Percentiles rank a stretch among this genome's conserved stretches.
These are phyloP conservation scores for Psilopogon haemacephalus DNA, from an alignment of 2,113 vertebrate species.

Conservation along the genomic window DNA sequence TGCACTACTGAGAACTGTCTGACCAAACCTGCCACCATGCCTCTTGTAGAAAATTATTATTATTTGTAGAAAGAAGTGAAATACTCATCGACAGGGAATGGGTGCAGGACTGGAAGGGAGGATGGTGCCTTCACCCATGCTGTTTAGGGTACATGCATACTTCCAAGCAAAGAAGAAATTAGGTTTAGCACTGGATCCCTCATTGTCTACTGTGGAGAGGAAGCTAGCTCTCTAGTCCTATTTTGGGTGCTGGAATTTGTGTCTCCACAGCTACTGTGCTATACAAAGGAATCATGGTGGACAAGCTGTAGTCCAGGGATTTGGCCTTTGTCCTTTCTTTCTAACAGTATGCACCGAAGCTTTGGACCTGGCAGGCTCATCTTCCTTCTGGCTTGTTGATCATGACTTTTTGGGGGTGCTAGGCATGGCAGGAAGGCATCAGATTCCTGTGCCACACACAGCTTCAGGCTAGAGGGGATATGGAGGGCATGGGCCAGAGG, in stretches of 20 bases:
- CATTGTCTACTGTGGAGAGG: no score
- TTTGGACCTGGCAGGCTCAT: background rate
- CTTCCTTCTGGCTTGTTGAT: background rate
- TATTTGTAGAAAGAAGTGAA: background rate
- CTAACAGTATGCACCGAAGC: background rate
- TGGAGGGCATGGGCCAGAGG: rapidly evolving
- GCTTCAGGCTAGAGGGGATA: rapidly evolving
- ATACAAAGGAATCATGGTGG: background rate
- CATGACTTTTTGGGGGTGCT: background rate
- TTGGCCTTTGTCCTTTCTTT: background rate
- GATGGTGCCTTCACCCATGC: background rate
- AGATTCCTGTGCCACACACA: background rate
- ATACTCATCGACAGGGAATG: background rate
- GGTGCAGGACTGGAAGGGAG: background rate
- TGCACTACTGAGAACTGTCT: rapidly evolving
- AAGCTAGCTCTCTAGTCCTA: background rate
- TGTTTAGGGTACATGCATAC: rapidly evolving
- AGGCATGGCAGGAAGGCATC: background rate
- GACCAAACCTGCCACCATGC: background rate
- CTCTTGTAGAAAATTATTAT: background rate
- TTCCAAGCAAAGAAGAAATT: background rate
- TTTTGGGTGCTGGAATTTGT: background rate
- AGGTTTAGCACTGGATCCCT: background rate
- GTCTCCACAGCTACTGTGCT: background rate
- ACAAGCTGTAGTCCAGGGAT: background rate